A percentile compares a stretch with the other conserved stretches of the same genome.
Conservation (phyloP, 1,140 invertebrate genomes). For the Mamestra configurata region DNA sequence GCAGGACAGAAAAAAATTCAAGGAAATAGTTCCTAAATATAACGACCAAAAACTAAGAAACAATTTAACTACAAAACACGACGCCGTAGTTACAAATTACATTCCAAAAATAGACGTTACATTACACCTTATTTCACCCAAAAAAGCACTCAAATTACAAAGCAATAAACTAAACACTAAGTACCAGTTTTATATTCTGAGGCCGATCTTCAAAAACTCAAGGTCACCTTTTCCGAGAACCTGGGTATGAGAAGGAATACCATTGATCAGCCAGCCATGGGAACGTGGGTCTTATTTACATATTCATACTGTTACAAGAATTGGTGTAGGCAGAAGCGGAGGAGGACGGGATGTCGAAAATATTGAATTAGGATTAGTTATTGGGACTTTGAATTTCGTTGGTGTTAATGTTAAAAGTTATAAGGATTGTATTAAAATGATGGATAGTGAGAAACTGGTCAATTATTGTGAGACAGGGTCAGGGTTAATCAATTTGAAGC, state of each 20-base stretch:
- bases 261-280: slow-evolving; percentile 32
- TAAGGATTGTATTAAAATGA: neutral
- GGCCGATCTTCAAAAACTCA: slow-evolving; percentile 31
- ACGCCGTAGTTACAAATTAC: too few species aligned
- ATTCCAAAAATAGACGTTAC: too few species aligned
- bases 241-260: neutral
- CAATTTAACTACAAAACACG: too few species aligned
- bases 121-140: too few species aligned
- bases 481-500: too few species aligned
- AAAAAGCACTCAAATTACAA: slow-evolving; percentile 15
- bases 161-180: neutral
- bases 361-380: slow-evolving; percentile 9
- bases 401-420: too few species aligned
- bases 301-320: slow-evolving; percentile 35
- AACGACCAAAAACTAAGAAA: too few species aligned
- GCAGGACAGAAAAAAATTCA: too few species aligned
- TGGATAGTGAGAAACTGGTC: too few species aligned
- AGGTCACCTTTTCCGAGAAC: slow-evolving; percentile 13
- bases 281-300: slow-evolving; percentile 10
- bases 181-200: slow-evolving; percentile 28
- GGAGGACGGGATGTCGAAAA: slow-evolving; percentile 4
- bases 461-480: too few species aligned
- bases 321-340: slow-evolving; percentile 16
- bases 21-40: too few species aligned
- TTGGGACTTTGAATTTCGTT: neutral